These are phyloP conservation scores for Coendou prehensilis DNA, from an alignment of 2,797 vertebrate species.

Conservation along the genomic window DNA sequence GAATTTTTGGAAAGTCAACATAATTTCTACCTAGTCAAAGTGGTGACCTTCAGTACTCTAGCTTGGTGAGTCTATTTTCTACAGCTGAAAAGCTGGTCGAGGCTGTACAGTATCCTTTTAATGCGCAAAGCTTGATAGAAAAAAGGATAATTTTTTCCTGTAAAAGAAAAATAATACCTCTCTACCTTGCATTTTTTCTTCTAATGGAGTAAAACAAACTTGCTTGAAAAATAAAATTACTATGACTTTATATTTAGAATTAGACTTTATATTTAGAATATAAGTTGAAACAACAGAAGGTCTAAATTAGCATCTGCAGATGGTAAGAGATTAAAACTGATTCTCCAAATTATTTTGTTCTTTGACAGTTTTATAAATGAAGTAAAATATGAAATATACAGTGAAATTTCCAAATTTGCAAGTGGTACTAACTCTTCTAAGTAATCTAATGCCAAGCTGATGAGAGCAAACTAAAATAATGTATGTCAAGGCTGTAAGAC, in stretches of 20 bases:
- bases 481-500: neutral
- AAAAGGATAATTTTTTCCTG: neutral
- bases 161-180: constrained; percentile 36
- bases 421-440: constrained; percentile 8
- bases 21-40: neutral
- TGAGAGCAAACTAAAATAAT: neutral
- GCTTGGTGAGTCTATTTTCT: neutral
- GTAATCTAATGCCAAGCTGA: neutral
- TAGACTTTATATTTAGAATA: neutral
- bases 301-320: neutral
- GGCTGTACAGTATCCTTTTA: neutral
- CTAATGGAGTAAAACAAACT: neutral
- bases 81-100: neutral
- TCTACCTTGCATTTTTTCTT: constrained; percentile 19
- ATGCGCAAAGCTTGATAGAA: neutral
- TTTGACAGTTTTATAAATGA: neutral
- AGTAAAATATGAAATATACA: constrained; percentile 17
- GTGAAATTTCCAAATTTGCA: constrained; percentile 21
- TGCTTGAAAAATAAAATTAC: constrained; percentile 25
- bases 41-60: neutral
- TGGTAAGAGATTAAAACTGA: neutral
- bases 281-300: constrained; percentile 16
- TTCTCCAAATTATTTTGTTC: neutral
- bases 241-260: constrained; percentile 41
- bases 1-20: neutral